Evolutionary conservation across 2,888 invertebrate genomes (phyloP), one percentile per base, ranked within the genome.

Genomic region (Drosophila neotestacea): DNA sequence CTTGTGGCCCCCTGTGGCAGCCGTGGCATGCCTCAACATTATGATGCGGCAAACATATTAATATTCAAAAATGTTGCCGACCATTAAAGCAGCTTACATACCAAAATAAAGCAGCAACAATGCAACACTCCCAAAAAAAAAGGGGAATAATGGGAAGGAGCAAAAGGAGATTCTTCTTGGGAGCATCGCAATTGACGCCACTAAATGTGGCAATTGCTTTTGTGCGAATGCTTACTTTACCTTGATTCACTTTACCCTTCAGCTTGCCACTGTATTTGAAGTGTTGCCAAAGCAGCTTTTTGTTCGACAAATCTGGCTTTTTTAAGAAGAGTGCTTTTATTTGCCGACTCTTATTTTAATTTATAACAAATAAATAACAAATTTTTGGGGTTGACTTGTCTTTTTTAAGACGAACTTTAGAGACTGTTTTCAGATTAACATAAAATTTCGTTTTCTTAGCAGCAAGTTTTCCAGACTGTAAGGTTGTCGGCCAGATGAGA

Each of bases 1-100:
- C 60, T 34, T 42, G 48, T 47, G 34, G 27, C 42, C 48, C 22
- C 6, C 6, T 6, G 22, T 38, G 30, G 27, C 51, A 36, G 60
- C 58, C 52, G 38, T 41, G n/a, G 27, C 11, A 34, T 27, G 34
- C 56, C 55, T 30, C 41, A 7, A 13, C 39, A 54, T 32, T 70
- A 60, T 41, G 39, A 30, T 52, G 64, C 55, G 67, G 54, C 80
- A 77, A 81, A 70, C 75, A 77, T 86, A 82, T 88, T 84, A 85
- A 84, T 89, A 89, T 86, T 88, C 78, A 74, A 81, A 81, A 79
- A 89, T 84, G 77, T 79, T 87, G 83, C 80, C 73, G 78, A 77
- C 82, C 90, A 89, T 89, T 90, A 82, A 89, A 82, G 81, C 75
- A 77, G 71, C 72, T 80, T 79, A 30, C 47, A 60, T 13, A 55